Base-by-base conservation (phyloP, 2,888 invertebrate species). In the Cabera pusaria region DNA sequence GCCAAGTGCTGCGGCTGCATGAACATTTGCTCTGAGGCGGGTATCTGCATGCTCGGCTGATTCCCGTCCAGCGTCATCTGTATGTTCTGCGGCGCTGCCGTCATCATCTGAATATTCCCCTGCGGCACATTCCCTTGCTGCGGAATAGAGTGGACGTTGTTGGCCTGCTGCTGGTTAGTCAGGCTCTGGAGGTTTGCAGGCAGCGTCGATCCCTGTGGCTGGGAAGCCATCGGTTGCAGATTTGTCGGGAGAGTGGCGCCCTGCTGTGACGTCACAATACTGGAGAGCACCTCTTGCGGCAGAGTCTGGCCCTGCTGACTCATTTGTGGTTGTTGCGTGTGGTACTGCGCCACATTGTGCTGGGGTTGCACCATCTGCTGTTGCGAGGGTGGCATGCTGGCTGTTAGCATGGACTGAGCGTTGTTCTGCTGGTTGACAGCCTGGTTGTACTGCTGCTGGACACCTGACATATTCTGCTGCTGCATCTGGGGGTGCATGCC, bases 181-280 rank as follows among this genome's bases (percentile, higher is more conserved):
- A 89, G 58, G 29, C 82, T 82, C 64, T 91, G 92, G 56, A 91
- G 79, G 79, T 90, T 91, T 6, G 90, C 83, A 18, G 92, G 91
- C 55, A 92, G 77, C n/a, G 92, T 91, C 0, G 91, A 78, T n/a
- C 91, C 92, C 52, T 91, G 92, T 11, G 86, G 85, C 55, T 84
- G 87, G 38, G 83, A 75, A 7, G 73, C 72, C 84, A 89, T 86
- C 0, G 76, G 69, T 48, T 89, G 90, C 12, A 90, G 74, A 57
- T 86, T 87, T 37, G 70, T 62, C 45, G 89, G 83, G 47, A 90
- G 56, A 42, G 88, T 82, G 50, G 84, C 77, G 75, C 87, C 89
- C 77, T 82, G 87, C 60, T 89, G 87, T 59, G 85, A 86, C 64
- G 86, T 72, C 43, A 84, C 86, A 62, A 87, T 89, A 75, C 71